Evolutionary conservation across 2,888 invertebrate species (phyloP).

Genomic region (Chrysolina oricalcia): DNA sequence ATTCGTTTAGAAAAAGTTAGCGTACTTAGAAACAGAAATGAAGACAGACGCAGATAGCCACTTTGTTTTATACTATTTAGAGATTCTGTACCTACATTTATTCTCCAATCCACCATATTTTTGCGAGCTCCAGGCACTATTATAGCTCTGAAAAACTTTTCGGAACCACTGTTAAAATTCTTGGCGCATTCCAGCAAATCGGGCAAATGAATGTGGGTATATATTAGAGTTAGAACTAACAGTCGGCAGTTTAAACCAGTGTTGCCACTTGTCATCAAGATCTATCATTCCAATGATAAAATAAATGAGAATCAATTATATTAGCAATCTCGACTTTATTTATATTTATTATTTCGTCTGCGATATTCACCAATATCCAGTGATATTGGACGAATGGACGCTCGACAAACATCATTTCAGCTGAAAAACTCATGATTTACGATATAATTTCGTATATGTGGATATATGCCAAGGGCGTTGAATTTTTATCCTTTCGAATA

Average conservation of each 20-base stretch:
- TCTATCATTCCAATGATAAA: background rate
- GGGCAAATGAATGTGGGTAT: slow-evolving; percentile 4
- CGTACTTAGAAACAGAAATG: no score
- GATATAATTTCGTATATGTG: background rate
- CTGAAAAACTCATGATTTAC: background rate
- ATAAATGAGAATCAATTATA: background rate
- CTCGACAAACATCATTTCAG: background rate
- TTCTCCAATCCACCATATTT: no score
- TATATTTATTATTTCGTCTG: background rate
- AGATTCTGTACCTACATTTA: no score
- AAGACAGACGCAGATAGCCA: no score
- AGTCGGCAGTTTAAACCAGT: slow-evolving; percentile 1
- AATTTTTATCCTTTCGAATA: slow-evolving; percentile 7
- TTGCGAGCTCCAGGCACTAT: background rate
- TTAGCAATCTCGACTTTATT: background rate
- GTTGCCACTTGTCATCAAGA: slow-evolving; percentile 16
- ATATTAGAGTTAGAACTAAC: background rate
- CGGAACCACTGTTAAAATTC: slow-evolving; percentile 6
- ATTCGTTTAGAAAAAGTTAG: no score
- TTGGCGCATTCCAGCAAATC: background rate
- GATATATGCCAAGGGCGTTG: background rate
- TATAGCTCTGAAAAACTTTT: background rate
- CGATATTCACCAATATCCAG: background rate
- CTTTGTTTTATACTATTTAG: no score
- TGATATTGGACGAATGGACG: background rate